phyloP scores from a whole-genome alignment of 2,888 invertebrate genomes.

The Drosophila macrospina region DNA sequence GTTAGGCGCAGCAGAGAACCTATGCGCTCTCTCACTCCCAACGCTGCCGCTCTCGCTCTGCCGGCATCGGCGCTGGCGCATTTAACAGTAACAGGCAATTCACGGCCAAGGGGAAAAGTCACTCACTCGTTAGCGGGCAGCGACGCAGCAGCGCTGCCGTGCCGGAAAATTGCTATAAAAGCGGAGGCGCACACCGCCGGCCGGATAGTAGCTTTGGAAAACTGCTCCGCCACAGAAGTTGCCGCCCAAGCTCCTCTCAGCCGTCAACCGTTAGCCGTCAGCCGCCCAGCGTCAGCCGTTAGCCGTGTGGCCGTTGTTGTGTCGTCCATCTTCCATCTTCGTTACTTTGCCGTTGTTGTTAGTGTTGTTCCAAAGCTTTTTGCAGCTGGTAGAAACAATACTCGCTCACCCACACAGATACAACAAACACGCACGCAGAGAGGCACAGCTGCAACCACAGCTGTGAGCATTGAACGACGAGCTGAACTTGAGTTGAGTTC shows the following conservation, averaged over 20 bases:
- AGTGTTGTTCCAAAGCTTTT: conserved; percentile 44
- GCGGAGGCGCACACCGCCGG: conserved; percentile 81
- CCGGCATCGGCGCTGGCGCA: conserved; percentile 25
- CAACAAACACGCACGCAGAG: conserved; percentile 22
- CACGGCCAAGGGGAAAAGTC: conserved; percentile 79
- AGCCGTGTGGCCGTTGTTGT: conserved; percentile 25
- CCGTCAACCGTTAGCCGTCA: conserved; percentile 28
- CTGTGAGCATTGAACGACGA: conserved; percentile 41
- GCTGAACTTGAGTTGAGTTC: conserved; percentile 26
- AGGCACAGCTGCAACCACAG: conserved; percentile 47
- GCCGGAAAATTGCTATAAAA: conserved; percentile 82
- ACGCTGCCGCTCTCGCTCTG: conserved; percentile 1
- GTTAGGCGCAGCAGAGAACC: conserved; percentile 6
- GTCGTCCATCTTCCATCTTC: conserved; percentile 24
- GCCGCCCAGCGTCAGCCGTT: conserved; percentile 43
- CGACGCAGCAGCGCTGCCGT: conserved; percentile 61
- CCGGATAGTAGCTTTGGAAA: conserved; percentile 85
- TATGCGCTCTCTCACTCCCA: neutral
- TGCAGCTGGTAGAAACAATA: conserved; percentile 46
- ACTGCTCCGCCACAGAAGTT: conserved; percentile 78
- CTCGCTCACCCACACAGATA: conserved; percentile 49
- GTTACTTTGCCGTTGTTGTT: conserved; percentile 29
- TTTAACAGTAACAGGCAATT: conserved; percentile 40
- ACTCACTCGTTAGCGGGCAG: conserved; percentile 52
- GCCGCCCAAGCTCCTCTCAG: conserved; percentile 69